phyloP scores from a whole-genome alignment of 2,113 vertebrate genomes.

The Hippocampus mohnikei region DNA sequence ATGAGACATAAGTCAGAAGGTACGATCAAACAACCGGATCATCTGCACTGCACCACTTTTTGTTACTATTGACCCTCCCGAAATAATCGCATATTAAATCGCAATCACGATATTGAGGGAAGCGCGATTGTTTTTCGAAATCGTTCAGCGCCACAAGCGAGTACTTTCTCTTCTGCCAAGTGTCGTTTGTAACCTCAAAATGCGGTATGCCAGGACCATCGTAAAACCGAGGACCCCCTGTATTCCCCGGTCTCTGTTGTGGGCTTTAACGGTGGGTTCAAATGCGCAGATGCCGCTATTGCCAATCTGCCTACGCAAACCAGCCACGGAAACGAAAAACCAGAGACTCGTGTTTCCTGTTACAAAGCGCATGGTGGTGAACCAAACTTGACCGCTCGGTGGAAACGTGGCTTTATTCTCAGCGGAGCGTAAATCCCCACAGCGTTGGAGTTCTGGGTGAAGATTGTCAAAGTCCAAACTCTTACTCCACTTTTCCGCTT shows the following conservation, averaged over 20 bases:
- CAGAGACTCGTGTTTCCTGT: background rate
- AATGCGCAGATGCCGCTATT: background rate
- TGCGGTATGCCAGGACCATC: background rate
- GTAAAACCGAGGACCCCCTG: background rate
- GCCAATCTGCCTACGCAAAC: background rate
- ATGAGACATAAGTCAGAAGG: too few relatives aligned
- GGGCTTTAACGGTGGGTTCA: background rate
- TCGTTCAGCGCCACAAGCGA: background rate
- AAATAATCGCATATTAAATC: too few relatives aligned
- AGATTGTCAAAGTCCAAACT: conserved; percentile 16
- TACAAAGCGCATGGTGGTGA: background rate
- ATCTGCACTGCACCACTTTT: too few relatives aligned
- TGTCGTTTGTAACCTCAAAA: background rate
- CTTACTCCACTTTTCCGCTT: background rate
- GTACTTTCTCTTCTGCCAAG: background rate
- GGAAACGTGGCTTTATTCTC: conserved; percentile 28
- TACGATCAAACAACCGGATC: too few relatives aligned
- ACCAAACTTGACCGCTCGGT: conserved; percentile 7
- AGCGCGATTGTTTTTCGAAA: too few relatives aligned
- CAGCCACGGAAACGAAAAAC: background rate
- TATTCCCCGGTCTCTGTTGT: background rate
- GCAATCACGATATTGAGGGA: too few relatives aligned
- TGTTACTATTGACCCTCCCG: too few relatives aligned
- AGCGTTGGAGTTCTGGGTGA: conserved; percentile 30
- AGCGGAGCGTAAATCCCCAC: conserved; percentile 23